phyloP scores from a whole-genome alignment of 23 tunicate genomes.

The Halocynthia roretzi region DNA sequence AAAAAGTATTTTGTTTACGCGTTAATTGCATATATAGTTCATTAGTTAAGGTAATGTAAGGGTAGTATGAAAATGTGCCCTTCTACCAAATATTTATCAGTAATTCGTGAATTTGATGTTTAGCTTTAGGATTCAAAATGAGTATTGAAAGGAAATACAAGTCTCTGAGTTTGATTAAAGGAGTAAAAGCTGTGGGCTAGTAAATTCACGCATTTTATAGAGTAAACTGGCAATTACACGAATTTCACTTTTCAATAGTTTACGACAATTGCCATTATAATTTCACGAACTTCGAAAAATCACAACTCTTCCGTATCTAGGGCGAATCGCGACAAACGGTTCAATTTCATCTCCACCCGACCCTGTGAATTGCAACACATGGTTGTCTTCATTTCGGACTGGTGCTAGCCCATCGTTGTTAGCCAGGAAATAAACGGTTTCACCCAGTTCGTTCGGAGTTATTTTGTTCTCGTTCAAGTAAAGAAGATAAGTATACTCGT shows the following conservation, averaged over 20 bases:
- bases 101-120: too few species aligned
- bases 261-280: too few species aligned
- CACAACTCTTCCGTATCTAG: slow-evolving; percentile 83
- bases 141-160: background rate
- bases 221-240: too few species aligned
- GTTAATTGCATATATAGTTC: too few species aligned
- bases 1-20: too few species aligned
- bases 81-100: too few species aligned
- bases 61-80: too few species aligned
- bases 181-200: background rate
- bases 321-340: slow-evolving; percentile 64
- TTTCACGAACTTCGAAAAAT: slow-evolving; percentile 45
- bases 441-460: slow-evolving; percentile 50
- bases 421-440: slow-evolving; percentile 29
- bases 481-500: slow-evolving; percentile 62
- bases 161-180: background rate
- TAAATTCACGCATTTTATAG: background rate
- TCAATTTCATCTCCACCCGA: slow-evolving; percentile 70
- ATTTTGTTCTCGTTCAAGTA: slow-evolving; percentile 55
- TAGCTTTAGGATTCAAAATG: background rate
- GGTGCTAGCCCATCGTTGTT: background rate
- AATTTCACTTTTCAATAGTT: background rate
- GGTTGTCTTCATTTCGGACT: slow-evolving; percentile 37
- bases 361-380: slow-evolving; percentile 11
- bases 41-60: too few species aligned